These are phyloP conservation scores for Corvus hawaiiensis DNA, from an alignment of 2,113 vertebrate species.

Conservation along the genomic window DNA sequence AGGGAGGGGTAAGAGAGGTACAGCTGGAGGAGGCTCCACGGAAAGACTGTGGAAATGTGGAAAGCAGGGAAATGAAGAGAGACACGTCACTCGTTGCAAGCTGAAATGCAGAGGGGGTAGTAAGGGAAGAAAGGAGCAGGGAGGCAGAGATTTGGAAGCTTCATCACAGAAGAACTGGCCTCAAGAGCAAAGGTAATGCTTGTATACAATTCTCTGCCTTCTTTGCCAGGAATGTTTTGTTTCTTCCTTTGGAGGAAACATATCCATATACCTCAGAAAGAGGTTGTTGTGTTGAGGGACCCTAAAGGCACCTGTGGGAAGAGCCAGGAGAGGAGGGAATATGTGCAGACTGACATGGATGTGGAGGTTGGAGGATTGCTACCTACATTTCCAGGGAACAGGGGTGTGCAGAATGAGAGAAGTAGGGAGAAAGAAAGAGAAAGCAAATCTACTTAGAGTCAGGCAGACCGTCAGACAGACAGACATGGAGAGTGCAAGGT, in stretches of 20 bases:
- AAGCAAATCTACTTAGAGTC: background rate
- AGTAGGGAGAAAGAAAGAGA: background rate
- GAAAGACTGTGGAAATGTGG: constrained; percentile 25
- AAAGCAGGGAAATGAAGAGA: constrained; percentile 22
- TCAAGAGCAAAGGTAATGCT: constrained; percentile 60
- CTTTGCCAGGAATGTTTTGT: background rate
- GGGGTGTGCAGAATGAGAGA: background rate
- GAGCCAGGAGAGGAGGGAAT: background rate
- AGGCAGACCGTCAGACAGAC: background rate
- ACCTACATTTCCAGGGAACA: background rate
- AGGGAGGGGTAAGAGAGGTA: constrained; percentile 50
- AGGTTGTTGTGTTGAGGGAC: background rate
- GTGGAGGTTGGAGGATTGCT: background rate
- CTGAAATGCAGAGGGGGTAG: constrained; percentile 29
- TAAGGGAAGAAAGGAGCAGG: constrained; percentile 4
- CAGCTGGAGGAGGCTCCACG: constrained; percentile 43
- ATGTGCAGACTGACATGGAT: background rate
- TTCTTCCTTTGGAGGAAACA: background rate
- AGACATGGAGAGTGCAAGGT: background rate
- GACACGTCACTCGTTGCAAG: constrained; percentile 44
- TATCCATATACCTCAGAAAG: background rate
- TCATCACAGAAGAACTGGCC: constrained; percentile 3
- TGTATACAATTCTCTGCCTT: constrained; percentile 13
- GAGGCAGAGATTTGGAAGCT: constrained; percentile 28
- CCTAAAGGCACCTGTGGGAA: background rate